phyloP scores from a whole-genome alignment of 2,113 vertebrate species.

The Ahaetulla prasina region DNA sequence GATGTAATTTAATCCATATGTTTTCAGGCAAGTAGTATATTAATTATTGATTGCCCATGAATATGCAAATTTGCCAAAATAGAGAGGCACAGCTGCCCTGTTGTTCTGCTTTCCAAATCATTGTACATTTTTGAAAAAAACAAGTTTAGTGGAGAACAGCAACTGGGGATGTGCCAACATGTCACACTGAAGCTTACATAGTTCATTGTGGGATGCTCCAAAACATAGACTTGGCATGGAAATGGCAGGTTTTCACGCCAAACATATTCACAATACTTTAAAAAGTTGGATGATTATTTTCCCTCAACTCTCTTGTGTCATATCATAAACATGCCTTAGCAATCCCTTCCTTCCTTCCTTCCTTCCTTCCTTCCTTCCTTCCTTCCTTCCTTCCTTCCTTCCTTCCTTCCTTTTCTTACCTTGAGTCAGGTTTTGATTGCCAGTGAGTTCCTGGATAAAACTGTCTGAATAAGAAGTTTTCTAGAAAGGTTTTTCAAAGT shows the following conservation, averaged over 20 bases:
- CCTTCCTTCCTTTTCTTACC: background rate
- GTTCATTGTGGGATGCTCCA: slow-evolving; percentile 44
- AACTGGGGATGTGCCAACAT: slow-evolving; percentile 47
- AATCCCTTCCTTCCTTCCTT: background rate
- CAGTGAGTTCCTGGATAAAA: background rate
- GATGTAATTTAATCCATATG: slow-evolving; percentile 55
- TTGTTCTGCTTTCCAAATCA: slow-evolving; percentile 54
- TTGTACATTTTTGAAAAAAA: slow-evolving; percentile 66
- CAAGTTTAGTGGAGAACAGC: slow-evolving; percentile 50
- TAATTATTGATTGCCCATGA: slow-evolving; percentile 75
- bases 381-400: no score
- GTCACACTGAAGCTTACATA: slow-evolving; percentile 49
- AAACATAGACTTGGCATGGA: background rate
- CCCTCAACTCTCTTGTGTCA: background rate
- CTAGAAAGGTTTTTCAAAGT: background rate
- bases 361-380: no score
- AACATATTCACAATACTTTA: background rate
- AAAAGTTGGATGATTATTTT: slow-evolving; percentile 30
- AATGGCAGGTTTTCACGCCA: background rate
- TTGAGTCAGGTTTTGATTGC: background rate
- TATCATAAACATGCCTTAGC: background rate
- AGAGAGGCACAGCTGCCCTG: slow-evolving; percentile 53
- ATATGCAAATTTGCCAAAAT: slow-evolving; percentile 64
- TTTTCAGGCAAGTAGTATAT: slow-evolving; percentile 62
- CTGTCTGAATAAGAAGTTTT: background rate